phyloP scores from a whole-genome alignment of 1,140 invertebrate species.

The Hyphantria cunea region DNA sequence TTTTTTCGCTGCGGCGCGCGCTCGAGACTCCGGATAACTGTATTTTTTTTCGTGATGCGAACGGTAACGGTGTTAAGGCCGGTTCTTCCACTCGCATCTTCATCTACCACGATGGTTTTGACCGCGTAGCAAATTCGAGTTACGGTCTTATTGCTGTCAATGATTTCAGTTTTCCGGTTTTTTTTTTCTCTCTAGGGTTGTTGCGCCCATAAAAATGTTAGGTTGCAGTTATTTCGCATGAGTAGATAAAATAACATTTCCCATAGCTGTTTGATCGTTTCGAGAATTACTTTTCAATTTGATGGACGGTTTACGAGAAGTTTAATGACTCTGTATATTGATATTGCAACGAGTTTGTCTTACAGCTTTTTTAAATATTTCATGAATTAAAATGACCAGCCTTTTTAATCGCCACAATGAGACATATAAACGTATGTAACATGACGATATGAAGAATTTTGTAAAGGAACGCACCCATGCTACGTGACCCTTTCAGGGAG shows the following conservation, averaged over 20 bases:
- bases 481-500: too few relatives aligned
- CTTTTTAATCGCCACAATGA: too few relatives aligned
- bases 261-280: slow-evolving; percentile 5
- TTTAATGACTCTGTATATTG: slow-evolving; percentile 4
- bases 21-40: slow-evolving; percentile 63
- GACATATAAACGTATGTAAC: too few relatives aligned
- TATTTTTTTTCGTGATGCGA: slow-evolving; percentile 76
- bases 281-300: slow-evolving; percentile 5
- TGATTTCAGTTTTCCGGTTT: slow-evolving; percentile 23
- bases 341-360: too few relatives aligned
- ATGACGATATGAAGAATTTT: too few relatives aligned
- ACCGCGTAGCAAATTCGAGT: slow-evolving; percentile 44
- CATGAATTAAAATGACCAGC: too few relatives aligned
- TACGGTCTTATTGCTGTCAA: slow-evolving; percentile 26
- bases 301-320: background rate
- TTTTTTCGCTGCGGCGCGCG: slow-evolving; percentile 72
- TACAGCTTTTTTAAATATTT: too few relatives aligned
- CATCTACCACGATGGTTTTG: slow-evolving; percentile 37
- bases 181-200: slow-evolving; percentile 23
- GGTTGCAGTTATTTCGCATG: slow-evolving; percentile 28
- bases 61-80: slow-evolving; percentile 67
- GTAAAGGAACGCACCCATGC: too few relatives aligned
- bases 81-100: slow-evolving; percentile 50
- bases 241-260: slow-evolving; percentile 19
- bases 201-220: slow-evolving; percentile 13